These are phyloP conservation scores for Macrotrachela quadricornifera DNA, from an alignment of 1,140 invertebrate genomes.

Conservation along the genomic window DNA sequence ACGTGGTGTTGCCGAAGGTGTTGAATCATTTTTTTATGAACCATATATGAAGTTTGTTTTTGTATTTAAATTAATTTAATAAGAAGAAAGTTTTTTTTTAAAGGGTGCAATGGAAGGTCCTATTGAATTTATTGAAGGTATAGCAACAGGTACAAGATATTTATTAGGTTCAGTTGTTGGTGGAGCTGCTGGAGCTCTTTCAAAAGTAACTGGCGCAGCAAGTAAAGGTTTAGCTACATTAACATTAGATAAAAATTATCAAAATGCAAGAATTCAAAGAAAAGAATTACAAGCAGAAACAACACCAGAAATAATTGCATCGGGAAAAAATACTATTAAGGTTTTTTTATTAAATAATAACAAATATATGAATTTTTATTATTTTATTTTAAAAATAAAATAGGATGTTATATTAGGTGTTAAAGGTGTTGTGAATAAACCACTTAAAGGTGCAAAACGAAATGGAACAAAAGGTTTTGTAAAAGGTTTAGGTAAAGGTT, in stretches of 20 bases:
- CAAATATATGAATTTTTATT: too few relatives aligned
- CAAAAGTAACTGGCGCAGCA: conserved; percentile 25
- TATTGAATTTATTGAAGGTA: neutral
- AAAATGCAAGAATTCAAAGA: conserved; percentile 10
- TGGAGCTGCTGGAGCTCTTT: conserved; percentile 26
- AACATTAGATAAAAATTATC: conserved; percentile 30
- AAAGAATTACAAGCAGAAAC: too few relatives aligned
- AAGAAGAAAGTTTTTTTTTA: conserved; percentile 41
- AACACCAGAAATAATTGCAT: too few relatives aligned
- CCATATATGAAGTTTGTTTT: neutral
- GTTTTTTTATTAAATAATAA: too few relatives aligned
- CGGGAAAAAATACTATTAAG: too few relatives aligned
- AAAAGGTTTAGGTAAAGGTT: conserved; percentile 2
- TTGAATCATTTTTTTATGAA: conserved; percentile 4
- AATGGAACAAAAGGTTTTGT: neutral
- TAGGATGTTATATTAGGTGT: conserved; percentile 35
- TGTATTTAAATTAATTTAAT: neutral
- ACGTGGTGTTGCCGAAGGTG: conserved; percentile 25
- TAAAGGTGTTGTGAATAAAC: neutral
- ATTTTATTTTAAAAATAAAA: too few relatives aligned
- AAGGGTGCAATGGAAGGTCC: neutral
- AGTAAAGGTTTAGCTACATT: conserved; percentile 27
- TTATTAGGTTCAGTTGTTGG: conserved; percentile 10
- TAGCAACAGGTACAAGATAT: too few relatives aligned
- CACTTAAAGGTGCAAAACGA: conserved; percentile 26